Evolutionary conservation across 2,888 invertebrate species (phyloP).

Genomic region (Beris morrisii): DNA sequence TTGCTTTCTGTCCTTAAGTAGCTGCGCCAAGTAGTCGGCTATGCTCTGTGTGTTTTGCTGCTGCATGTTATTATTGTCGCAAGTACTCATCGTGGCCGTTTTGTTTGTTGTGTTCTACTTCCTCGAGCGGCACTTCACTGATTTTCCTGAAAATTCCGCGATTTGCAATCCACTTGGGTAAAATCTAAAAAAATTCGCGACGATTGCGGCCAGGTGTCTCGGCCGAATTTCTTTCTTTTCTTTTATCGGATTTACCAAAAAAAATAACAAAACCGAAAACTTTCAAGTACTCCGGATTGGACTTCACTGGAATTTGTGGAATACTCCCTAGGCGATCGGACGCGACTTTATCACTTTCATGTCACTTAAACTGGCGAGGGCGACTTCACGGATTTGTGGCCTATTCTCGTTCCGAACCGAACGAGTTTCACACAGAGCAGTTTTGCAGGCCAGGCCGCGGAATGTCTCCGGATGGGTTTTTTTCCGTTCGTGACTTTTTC

Average conservation of each 20-base stretch:
- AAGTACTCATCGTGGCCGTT: conserved; percentile 53
- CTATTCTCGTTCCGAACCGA: neutral
- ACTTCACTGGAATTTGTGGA: conserved; percentile 11
- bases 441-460: too few species aligned
- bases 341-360: conserved; percentile 8
- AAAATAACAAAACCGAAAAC: neutral
- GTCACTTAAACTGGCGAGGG: too few species aligned
- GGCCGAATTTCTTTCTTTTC: neutral
- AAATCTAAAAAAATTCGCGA: too few species aligned
- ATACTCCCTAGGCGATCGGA: conserved; percentile 2
- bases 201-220: too few species aligned
- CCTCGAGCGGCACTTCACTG: too few species aligned
- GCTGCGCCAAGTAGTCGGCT: conserved; percentile 99
- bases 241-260: neutral
- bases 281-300: neutral
- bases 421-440: conserved; percentile 9
- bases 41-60: conserved; percentile 87
- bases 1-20: conserved; percentile 99
- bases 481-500: too few species aligned
- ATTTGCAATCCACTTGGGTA: too few species aligned
- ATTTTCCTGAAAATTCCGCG: too few species aligned
- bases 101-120: conserved; percentile 4
- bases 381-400: too few species aligned
- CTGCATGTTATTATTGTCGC: conserved; percentile 54
- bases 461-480: too few species aligned